These are phyloP conservation scores for Tauraco hartlaubi DNA, from an alignment of 2,797 vertebrate genomes.

Conservation along the genomic window DNA sequence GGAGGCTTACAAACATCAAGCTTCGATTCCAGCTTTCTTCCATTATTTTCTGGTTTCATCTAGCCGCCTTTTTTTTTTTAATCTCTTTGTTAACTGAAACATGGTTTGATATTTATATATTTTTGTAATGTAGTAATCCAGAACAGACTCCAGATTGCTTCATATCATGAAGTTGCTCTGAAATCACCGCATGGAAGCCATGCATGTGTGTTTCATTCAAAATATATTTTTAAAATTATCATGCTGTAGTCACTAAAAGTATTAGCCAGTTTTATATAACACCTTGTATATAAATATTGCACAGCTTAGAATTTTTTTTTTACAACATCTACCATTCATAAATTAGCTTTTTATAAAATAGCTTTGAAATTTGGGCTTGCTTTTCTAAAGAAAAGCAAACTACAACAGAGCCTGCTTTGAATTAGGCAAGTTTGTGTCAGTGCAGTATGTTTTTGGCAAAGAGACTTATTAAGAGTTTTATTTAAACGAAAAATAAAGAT, in stretches of 20 bases:
- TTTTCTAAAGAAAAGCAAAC: constrained; percentile 17
- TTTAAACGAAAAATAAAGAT: not conserved
- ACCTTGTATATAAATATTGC: not conserved
- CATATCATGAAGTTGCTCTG: not conserved
- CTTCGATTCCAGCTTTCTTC: not conserved
- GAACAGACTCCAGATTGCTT: not conserved
- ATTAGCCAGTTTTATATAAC: not conserved
- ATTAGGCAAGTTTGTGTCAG: not conserved
- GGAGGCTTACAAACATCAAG: not conserved
- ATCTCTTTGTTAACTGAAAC: not conserved
- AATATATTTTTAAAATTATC: not conserved
- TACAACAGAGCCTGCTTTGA: not conserved
- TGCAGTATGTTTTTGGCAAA: not conserved
- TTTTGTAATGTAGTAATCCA: not conserved
- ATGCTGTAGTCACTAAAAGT: not conserved
- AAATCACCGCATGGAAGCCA: not conserved
- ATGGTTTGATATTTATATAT: not conserved
- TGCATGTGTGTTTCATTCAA: not conserved
- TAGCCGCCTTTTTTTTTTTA: not conserved
- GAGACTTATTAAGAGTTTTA: not conserved
- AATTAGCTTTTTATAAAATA: constrained; percentile 1
- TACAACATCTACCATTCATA: not conserved
- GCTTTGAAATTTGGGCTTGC: not conserved
- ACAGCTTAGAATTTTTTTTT: not conserved
- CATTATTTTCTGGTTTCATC: not conserved